A percentile compares a stretch with the other conserved stretches of the same genome.
phyloP scores from a whole-genome alignment of 2,888 invertebrate species.

The Lithosia quadra region DNA sequence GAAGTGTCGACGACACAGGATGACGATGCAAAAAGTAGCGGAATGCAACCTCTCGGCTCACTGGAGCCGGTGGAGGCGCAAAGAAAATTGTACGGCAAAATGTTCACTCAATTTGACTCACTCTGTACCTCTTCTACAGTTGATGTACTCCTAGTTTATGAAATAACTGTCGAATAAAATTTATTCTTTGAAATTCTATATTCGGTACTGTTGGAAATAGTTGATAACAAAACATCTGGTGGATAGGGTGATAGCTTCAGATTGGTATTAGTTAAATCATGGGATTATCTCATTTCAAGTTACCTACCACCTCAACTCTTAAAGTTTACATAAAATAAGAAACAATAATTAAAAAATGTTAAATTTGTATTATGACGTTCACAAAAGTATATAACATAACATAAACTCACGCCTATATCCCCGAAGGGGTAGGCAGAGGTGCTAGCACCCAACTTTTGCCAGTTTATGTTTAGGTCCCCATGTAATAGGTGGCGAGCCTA shows the following conservation, averaged over 20 bases:
- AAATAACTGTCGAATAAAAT: neutral
- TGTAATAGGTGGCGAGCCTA: too few species aligned
- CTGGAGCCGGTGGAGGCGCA: conserved; percentile 37
- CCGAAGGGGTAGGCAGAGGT: too few species aligned
- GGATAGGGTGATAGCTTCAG: neutral
- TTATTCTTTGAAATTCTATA: neutral
- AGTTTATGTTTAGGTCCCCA: too few species aligned
- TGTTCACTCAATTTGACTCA: conserved; percentile 45
- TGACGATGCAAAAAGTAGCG: conserved; percentile 43
- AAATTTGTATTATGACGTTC: too few species aligned
- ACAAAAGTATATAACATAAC: too few species aligned
- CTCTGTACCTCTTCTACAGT: conserved; percentile 27
- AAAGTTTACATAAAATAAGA: too few species aligned
- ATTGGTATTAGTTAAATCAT: too few species aligned
- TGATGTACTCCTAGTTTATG: neutral
- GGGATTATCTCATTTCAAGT: too few species aligned
- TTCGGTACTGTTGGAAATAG: neutral
- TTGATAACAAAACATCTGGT: neutral
- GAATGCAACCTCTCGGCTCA: conserved; percentile 48
- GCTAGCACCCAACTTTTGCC: too few species aligned
- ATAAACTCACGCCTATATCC: too few species aligned
- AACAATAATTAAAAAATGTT: too few species aligned
- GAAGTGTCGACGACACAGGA: conserved; percentile 48
- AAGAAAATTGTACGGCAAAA: conserved; percentile 50
- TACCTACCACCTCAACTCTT: too few species aligned